phyloP scores from a whole-genome alignment of 1,140 invertebrate species.

The Uloborus diversus region DNA sequence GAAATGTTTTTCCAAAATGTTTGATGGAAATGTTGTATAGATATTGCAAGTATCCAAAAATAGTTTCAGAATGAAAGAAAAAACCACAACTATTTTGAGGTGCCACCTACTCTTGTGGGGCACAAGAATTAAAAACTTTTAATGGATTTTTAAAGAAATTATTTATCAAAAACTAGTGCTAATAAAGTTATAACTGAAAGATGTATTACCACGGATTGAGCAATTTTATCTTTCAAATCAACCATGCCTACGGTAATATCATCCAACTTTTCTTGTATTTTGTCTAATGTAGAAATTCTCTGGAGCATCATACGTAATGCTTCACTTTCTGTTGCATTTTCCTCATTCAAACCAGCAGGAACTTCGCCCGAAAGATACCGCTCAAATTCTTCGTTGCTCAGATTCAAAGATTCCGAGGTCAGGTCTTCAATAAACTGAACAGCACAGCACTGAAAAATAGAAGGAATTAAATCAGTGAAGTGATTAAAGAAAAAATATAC shows the following conservation, averaged over 20 bases:
- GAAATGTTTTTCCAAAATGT: no score
- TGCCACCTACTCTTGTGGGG: no score
- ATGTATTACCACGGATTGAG: constrained; percentile 73
- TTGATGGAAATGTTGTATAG: no score
- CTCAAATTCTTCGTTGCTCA: constrained; percentile 90
- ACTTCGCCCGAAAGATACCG: constrained; percentile 93
- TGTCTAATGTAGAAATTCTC: constrained; percentile 73
- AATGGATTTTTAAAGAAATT: background rate
- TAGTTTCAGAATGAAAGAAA: no score
- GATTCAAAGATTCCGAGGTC: constrained; percentile 86
- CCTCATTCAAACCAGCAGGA: constrained; percentile 79
- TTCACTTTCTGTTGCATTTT: constrained; percentile 77
- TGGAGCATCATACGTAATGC: constrained; percentile 68
- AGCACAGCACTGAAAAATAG: constrained; percentile 89
- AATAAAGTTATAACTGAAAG: no score
- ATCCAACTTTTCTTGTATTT: constrained; percentile 71
- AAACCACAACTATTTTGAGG: no score
- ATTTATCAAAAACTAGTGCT: no score
- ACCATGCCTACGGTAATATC: constrained; percentile 72
- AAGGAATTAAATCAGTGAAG: no score
- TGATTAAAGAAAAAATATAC: no score
- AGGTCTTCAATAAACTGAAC: constrained; percentile 97
- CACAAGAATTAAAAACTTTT: background rate
- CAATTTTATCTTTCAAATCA: constrained; percentile 73
- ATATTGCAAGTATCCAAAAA: no score